These are phyloP conservation scores for Drosophila simulans DNA, from an alignment of 1,140 invertebrate genomes.

Conservation along the genomic window DNA sequence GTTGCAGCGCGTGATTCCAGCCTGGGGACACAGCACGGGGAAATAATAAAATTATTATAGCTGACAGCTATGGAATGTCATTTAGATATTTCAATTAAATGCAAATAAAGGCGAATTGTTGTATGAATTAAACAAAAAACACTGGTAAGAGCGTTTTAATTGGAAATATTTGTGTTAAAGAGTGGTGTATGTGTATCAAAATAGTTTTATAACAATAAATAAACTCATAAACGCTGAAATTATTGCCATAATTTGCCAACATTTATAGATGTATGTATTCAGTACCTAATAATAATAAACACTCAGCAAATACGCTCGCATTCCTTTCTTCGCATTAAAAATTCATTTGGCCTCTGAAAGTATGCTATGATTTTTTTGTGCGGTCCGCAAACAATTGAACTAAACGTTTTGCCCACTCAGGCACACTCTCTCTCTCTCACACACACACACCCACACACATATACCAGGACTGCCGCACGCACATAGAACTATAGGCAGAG, in stretches of 20 bases:
- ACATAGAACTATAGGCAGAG: not conserved
- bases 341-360: conserved; percentile 19
- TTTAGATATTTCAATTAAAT: not conserved
- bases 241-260: too few species aligned
- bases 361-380: conserved; percentile 40
- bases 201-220: not conserved
- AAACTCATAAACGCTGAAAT: too few species aligned
- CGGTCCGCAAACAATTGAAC: conserved; percentile 26
- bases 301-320: not conserved
- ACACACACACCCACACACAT: not conserved
- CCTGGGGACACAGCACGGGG: conserved; percentile 33
- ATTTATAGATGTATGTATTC: too few species aligned
- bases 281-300: not conserved
- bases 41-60: conserved; percentile 8
- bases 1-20: conserved; percentile 82
- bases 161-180: not conserved
- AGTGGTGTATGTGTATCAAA: too few species aligned
- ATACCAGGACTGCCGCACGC: conserved; percentile 1
- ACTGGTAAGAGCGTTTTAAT: not conserved
- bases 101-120: not conserved
- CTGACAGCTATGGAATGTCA: conserved; percentile 5
- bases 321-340: conserved; percentile 8
- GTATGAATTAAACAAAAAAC: too few species aligned
- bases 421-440: conserved; percentile 3
- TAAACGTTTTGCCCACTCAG: conserved; percentile 43